Conservation (phyloP, 2,797 vertebrate species). For the Balearica regulorum region DNA sequence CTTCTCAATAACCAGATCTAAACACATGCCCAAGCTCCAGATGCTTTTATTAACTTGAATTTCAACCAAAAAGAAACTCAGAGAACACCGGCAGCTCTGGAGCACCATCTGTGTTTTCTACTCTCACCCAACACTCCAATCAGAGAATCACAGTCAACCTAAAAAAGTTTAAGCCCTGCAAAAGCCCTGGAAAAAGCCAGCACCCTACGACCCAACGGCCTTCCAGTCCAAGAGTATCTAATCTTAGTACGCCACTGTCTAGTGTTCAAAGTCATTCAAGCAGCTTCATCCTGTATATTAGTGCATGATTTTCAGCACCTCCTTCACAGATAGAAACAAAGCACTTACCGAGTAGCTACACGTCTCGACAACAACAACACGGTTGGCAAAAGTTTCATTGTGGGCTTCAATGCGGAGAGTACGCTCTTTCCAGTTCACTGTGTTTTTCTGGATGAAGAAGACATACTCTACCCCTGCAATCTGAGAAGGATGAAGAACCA, state of each 20-base stretch:
- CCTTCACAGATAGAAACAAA: background rate
- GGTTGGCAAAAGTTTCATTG: slow-evolving; percentile 81
- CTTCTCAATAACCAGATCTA: background rate
- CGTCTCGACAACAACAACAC: slow-evolving; percentile 76
- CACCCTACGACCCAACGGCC: rapidly evolving
- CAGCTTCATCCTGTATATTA: background rate
- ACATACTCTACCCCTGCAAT: slow-evolving; percentile 81
- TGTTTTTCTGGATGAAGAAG: slow-evolving; percentile 82
- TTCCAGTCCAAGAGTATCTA: background rate
- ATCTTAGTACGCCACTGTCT: rapidly evolving
- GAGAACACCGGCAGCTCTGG: background rate
- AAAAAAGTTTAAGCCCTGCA: background rate
- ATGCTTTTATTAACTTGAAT: background rate
- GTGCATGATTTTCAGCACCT: background rate
- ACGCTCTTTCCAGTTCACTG: slow-evolving; percentile 79
- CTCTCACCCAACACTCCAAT: background rate
- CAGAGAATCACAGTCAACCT: background rate
- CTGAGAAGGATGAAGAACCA: slow-evolving; percentile 34
- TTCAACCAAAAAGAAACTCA: background rate
- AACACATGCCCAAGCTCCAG: background rate
- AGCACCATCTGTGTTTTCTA: background rate
- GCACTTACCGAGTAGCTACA: slow-evolving; percentile 80
- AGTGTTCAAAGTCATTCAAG: background rate
- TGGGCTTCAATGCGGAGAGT: slow-evolving; percentile 79
- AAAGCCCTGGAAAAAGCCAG: background rate